These are phyloP conservation scores for Nicator chloris DNA, from an alignment of 2,113 vertebrate genomes.

Conservation along the genomic window DNA sequence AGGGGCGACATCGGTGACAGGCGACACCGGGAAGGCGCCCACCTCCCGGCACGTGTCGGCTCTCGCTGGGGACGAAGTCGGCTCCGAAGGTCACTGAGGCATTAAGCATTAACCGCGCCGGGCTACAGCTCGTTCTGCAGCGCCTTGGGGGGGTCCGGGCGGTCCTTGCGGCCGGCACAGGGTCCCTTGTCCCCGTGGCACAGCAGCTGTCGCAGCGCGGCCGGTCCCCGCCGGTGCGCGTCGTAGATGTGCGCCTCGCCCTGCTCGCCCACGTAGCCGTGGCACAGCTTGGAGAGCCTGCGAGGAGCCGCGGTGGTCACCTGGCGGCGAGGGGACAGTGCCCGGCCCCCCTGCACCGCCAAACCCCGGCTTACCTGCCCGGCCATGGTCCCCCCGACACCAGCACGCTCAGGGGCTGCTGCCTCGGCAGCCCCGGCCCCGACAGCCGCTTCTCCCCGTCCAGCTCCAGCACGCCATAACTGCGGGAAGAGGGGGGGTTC, in stretches of 20 bases:
- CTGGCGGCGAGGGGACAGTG: rapidly evolving
- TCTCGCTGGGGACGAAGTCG: background rate
- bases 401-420: background rate
- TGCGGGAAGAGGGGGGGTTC: background rate
- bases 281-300: conserved; percentile 56
- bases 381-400: conserved; percentile 33
- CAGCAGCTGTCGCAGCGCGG: conserved; percentile 5
- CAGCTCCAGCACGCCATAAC: conserved; percentile 41
- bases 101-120: conserved; percentile 47
- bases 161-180: background rate
- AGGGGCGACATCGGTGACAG: background rate
- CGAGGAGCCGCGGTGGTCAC: background rate
- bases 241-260: background rate
- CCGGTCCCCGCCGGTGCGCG: background rate
- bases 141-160: background rate
- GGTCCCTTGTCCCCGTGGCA: conserved; percentile 24
- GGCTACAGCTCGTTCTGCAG: conserved; percentile 47
- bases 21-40: background rate
- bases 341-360: rapidly evolving
- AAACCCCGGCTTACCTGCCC: background rate
- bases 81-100: conserved; percentile 39
- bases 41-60: background rate
- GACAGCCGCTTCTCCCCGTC: conserved; percentile 1
- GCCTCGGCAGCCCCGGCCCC: background rate
- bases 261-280: conserved; percentile 2